Percentiles rank a stretch among this genome's conserved stretches.
Evolutionary conservation across 2,888 invertebrate genomes (phyloP).

Genomic region (Poecilobothrus nobilitatus): DNA sequence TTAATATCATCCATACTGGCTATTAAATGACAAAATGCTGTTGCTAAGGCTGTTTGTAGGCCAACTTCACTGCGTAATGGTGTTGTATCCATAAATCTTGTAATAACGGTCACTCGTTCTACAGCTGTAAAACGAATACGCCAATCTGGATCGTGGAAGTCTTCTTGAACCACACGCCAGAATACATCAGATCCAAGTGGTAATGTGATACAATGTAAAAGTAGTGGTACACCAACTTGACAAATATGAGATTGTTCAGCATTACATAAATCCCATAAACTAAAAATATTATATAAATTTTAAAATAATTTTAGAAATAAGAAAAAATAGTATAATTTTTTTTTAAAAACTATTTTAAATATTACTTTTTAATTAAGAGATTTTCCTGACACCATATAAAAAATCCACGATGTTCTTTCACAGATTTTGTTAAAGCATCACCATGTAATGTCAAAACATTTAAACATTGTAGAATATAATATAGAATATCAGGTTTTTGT

Average conservation of each 20-base stretch:
- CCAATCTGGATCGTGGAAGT: constrained; percentile 88
- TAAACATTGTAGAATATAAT: constrained; percentile 84
- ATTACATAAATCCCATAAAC: constrained; percentile 87
- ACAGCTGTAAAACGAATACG: constrained; percentile 86
- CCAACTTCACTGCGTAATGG: constrained; percentile 73
- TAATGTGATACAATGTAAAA: constrained; percentile 90
- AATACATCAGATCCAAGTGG: constrained; percentile 92
- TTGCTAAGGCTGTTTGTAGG: constrained; percentile 87
- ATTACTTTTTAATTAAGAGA: constrained; percentile 81
- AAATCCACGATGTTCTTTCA: constrained; percentile 83
- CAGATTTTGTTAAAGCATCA: constrained; percentile 78
- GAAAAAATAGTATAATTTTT: too few species aligned
- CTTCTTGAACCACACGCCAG: constrained; percentile 89
- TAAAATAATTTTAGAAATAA: too few species aligned
- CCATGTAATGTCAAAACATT: constrained; percentile 87
- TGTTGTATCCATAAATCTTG: constrained; percentile 85
- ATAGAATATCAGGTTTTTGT: constrained; percentile 84
- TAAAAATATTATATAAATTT: constrained; percentile 35
- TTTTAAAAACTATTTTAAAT: constrained; percentile 15
- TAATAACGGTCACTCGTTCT: constrained; percentile 87
- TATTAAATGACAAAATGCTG: constrained; percentile 93
- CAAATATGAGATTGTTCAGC: constrained; percentile 91
- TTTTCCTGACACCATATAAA: constrained; percentile 96
- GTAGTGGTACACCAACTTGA: constrained; percentile 81
- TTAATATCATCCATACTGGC: constrained; percentile 93